Conservation (phyloP, 2,113 vertebrate species). For the Rattus rattus region DNA sequence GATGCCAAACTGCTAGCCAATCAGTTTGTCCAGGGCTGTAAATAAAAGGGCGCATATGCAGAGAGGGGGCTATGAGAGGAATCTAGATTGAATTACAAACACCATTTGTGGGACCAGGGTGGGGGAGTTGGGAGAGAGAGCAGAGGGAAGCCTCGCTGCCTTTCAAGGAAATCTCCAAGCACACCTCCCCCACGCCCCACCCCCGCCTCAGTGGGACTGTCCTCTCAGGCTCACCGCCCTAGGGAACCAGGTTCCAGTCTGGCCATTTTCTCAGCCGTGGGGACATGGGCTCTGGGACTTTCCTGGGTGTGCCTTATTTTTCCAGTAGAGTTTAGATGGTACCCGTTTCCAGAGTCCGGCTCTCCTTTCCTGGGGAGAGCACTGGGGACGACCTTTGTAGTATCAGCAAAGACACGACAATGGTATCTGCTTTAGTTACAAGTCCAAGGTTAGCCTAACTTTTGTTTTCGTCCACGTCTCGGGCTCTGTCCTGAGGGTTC, state of each 20-base stretch:
- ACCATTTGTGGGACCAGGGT: slow-evolving; percentile 55
- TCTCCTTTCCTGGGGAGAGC: background rate
- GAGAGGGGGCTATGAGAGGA: slow-evolving; percentile 72
- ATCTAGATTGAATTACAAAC: slow-evolving; percentile 79
- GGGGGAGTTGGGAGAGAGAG: slow-evolving; percentile 25
- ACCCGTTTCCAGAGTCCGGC: background rate
- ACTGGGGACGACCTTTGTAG: background rate
- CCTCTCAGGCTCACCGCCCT: background rate
- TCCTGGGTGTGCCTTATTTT: background rate
- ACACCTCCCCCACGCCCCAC: background rate
- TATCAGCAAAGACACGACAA: background rate
- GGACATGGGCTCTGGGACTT: background rate
- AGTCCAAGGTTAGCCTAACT: background rate
- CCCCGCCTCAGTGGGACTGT: background rate
- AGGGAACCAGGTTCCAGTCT: background rate
- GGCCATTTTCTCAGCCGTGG: background rate
- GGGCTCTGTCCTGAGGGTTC: background rate
- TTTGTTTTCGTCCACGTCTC: background rate
- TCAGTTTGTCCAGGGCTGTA: slow-evolving; percentile 72
- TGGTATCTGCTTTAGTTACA: slow-evolving; percentile 32
- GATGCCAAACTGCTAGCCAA: slow-evolving; percentile 50
- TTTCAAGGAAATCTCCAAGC: slow-evolving; percentile 58
- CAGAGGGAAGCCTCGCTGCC: slow-evolving; percentile 26
- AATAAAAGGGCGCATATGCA: slow-evolving; percentile 75
- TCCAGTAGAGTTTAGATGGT: background rate